Evolutionary conservation across 2,113 vertebrate species (phyloP).

Genomic region (Bufo bufo): DNA sequence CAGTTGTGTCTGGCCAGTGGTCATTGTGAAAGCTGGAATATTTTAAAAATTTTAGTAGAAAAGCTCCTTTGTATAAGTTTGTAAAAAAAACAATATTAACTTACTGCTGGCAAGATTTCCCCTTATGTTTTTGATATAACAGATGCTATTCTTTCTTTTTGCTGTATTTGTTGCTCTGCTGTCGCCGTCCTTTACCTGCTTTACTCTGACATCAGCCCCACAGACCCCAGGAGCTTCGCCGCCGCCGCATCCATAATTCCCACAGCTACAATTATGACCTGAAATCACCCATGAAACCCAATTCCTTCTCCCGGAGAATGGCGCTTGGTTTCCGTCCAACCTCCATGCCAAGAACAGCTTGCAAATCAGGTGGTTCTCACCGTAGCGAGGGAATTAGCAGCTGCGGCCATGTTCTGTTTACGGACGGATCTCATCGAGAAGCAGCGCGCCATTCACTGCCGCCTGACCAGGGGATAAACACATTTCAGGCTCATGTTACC

Average conservation of each 20-base stretch:
- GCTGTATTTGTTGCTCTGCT: background rate
- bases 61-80: no score
- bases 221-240: background rate
- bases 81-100: no score
- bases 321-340: background rate
- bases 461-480: constrained; percentile 17
- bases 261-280: constrained; percentile 21
- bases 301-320: background rate
- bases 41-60: no score
- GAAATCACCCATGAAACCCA: constrained; percentile 31
- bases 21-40: no score
- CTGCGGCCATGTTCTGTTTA: constrained; percentile 18
- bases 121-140: no score
- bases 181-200: background rate
- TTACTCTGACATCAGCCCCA: background rate
- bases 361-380: constrained; percentile 29
- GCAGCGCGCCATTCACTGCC: background rate
- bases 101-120: no score
- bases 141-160: no score
- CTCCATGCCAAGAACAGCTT: background rate
- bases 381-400: constrained; percentile 1
- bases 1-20: no score
- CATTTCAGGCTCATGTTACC: constrained; percentile 39
- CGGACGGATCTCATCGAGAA: background rate
- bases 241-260: background rate